Base-by-base conservation (phyloP, 2,888 invertebrate species). In the Hartigia nigra region DNA sequence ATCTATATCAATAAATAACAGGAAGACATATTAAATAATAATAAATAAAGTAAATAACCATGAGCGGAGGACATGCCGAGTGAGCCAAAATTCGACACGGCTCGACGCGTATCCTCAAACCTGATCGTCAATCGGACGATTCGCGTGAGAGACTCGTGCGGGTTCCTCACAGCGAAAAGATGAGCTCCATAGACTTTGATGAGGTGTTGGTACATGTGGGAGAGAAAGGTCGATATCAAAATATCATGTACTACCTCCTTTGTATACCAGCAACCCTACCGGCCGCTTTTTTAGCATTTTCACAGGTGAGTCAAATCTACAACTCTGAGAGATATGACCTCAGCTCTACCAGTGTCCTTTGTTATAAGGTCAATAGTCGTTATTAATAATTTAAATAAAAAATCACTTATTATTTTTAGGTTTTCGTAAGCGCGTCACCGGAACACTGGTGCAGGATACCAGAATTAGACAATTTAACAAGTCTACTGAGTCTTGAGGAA, bases 401-500 rank as follows among this genome's bases (percentile, higher is more conserved):
- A 55, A 23, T 55, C 9, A 55, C 55, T 23, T 23, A 55, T 55
- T 55, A 55, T 80, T 79, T 69, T 34, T 88, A 95, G 94, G 94
- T 95, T 74, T 95, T 95, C 89, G 94, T 95, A 80, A 95, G 94
- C 81, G 95, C 95, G n/a, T 93, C 94, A 23, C 95, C 95, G 31
- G 93, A 94, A 37, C 95, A 95, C 87, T 95, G 95, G 94, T 95
- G 95, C 86, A 92, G 93, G 1, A 92, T 94, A 12, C 93, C 93
- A 35, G 93, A 94, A 84, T 88, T 94, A 74, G 92, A 93, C 70
- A 90, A 91, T 74, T 80, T 91, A 39, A 89, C 90, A 79, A 89
- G 92, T 77, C 90, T 92, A 39, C 89, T 94, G 78, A 92, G 93
- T 77, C 90, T 93, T 31, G 92, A 92, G 1, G 89, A 93, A 80